Conservation (phyloP, 2,888 invertebrate species). For the Hemicrepidius hirtus region DNA sequence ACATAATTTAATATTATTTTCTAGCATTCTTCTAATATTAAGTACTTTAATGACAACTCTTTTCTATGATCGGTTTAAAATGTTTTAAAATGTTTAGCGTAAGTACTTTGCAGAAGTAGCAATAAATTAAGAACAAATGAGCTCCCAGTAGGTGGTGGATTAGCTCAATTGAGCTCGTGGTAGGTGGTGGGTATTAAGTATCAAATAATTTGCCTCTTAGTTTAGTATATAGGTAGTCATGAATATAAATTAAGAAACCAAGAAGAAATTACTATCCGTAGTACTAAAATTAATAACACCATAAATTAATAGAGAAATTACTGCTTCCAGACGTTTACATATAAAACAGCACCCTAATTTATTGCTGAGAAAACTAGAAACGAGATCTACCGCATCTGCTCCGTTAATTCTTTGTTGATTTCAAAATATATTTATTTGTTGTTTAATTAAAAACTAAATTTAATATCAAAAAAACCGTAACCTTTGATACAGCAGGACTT, state of each 20-base stretch:
- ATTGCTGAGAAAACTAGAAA: not conserved
- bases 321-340: conserved; percentile 20
- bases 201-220: conserved; percentile 21
- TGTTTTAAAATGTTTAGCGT: not conserved
- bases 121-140: conserved; percentile 5
- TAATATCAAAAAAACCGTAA: too few species aligned
- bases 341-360: conserved; percentile 10
- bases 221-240: conserved; percentile 28
- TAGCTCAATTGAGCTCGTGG: conserved; percentile 4
- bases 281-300: conserved; percentile 38
- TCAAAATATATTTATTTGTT: too few species aligned
- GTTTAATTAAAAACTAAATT: too few species aligned
- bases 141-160: conserved; percentile 20
- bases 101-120: conserved; percentile 18
- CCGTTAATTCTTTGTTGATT: too few species aligned
- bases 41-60: too few species aligned
- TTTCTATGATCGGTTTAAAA: too few species aligned
- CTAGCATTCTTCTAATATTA: too few species aligned
- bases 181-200: conserved; percentile 20
- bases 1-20: too few species aligned
- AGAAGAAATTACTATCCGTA: conserved; percentile 24
- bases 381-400: not conserved
- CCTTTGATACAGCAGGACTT: too few species aligned
- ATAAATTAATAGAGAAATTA: conserved; percentile 42
- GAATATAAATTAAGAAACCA: conserved; percentile 38